These are phyloP conservation scores for Talpa occidentalis DNA, from an alignment of 2,113 vertebrate species.

Conservation along the genomic window DNA sequence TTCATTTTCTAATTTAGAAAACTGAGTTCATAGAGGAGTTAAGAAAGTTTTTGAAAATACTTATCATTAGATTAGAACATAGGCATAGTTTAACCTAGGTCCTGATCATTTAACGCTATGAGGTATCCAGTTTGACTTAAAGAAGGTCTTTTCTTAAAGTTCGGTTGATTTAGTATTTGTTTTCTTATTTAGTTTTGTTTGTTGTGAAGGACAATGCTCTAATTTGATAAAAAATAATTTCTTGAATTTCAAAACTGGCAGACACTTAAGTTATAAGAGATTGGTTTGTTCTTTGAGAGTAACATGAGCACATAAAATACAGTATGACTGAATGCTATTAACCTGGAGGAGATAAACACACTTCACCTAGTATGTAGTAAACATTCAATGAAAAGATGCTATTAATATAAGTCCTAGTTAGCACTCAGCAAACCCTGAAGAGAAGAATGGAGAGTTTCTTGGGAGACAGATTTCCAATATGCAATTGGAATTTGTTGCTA, in stretches of 20 bases:
- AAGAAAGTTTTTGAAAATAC: not conserved
- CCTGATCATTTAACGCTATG: not conserved
- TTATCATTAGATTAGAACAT: not conserved
- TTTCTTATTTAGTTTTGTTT: not conserved
- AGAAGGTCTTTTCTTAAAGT: not conserved
- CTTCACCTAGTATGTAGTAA: not conserved
- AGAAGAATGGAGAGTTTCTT: not conserved
- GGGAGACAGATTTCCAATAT: not conserved
- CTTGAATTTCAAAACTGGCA: slow-evolving; percentile 19
- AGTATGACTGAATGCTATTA: not conserved
- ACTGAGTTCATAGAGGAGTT: not conserved
- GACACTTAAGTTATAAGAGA: not conserved
- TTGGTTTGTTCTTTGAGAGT: slow-evolving; percentile 29
- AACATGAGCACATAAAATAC: not conserved
- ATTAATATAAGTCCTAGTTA: not conserved
- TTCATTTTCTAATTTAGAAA: slow-evolving; percentile 14
- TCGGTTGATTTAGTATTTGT: not conserved
- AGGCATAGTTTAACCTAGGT: not conserved
- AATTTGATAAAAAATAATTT: not conserved
- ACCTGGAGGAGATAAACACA: not conserved
- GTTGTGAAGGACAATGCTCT: not conserved
- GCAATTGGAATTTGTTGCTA: no score
- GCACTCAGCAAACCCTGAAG: not conserved
- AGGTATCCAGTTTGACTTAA: not conserved
- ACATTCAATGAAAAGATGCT: not conserved